phyloP scores from a whole-genome alignment of 1,140 invertebrate genomes.

The Drosophila melanogaster region Release_6_plus_ISO1_MT NT_033779.5:3775501-3776000 shows the following conservation, averaged over 20 bases:
- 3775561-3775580: conserved; percentile 66
- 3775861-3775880: conserved; percentile 32
- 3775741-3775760: conserved; percentile 44
- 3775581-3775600: conserved; percentile 37
- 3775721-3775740: conserved; percentile 55
- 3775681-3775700: conserved; percentile 11
- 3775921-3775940: conserved; percentile 73
- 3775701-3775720: conserved; percentile 35
- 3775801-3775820: conserved; percentile 16
- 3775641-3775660: conserved; percentile 15
- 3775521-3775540: conserved; percentile 78
- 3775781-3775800: conserved; percentile 36
- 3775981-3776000: conserved; percentile 10
- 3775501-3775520: conserved; percentile 81
- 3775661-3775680: conserved; percentile 81
- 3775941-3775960: conserved; percentile 47
- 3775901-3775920: conserved; percentile 67
- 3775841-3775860: neutral
- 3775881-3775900: conserved; percentile 51
- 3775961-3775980: conserved; percentile 54
- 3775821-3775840: conserved; percentile 14
- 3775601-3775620: conserved; percentile 48
- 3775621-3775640: conserved; percentile 55
- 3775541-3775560: conserved; percentile 36
- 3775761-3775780: conserved; percentile 25